Base-by-base conservation (phyloP, 2,888 invertebrate genomes). In the Cephus rjabovi region DNA sequence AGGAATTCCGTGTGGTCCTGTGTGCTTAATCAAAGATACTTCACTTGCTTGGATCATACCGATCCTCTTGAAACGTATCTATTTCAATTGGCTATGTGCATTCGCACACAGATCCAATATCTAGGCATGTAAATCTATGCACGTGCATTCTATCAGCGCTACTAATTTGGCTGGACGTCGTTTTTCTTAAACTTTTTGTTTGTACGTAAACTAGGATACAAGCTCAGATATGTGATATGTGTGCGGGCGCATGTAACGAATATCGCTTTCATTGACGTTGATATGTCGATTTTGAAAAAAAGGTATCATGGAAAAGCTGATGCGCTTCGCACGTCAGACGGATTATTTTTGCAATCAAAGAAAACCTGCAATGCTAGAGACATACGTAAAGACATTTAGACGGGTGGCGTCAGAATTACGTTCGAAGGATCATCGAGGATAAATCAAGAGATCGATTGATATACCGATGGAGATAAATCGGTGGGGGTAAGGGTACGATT, bases 401-500 rank as follows among this genome's bases (percentile, higher is more conserved):
- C 9, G 23, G 56, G 23, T 56, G 23, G 23, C 56, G 56, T 56
- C 56, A 56, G 15, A 15, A 23, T 23, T 6, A 56, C 6, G 23
- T 56, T 56, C 56, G 9, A 56, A 56, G 2, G 56, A 56, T 23
- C 23, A 23, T 9, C 56, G 9, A 56, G 23, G 2, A 15, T 9
- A 56, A 56, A 6, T 56, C 23, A 23, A 56, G 56, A 56, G 23
- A 56, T 56, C 56, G 23, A 56, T 56, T 56, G 23, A 56, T 56
- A 56, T 23, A 56, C 2, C 9, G 23, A 56, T 23, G 9, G 2
- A 56, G 23, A 56, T 56, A 23, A 56, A 56, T 56, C 23, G 23
- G 56, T 9, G 74, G 77, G 71, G 33, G 56, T 74, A 77, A 77
- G 71, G 71, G 75, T 75, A 34, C 74, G 74, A 77, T 78, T 75